phyloP scores from a whole-genome alignment of 2,888 invertebrate genomes.

The Hybos culiciformis region DNA sequence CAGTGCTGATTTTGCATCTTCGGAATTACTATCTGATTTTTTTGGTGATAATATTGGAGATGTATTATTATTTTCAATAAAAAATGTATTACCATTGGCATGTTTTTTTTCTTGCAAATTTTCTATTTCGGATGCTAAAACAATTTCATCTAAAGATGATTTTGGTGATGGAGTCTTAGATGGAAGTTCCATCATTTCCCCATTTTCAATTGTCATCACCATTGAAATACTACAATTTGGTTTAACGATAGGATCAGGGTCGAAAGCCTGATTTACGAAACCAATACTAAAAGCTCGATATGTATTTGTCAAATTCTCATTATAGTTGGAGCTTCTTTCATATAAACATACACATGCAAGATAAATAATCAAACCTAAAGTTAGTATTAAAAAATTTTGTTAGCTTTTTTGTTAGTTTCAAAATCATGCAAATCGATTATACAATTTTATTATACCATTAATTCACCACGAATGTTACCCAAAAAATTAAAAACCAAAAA shows the following conservation, averaged over 20 bases:
- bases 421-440: neutral
- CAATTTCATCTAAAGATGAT: slow-evolving; percentile 24
- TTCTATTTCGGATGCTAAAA: slow-evolving; percentile 24
- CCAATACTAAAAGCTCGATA: neutral
- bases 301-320: neutral
- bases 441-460: neutral
- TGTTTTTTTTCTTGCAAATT: slow-evolving; percentile 25
- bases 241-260: neutral
- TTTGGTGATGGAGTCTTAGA: slow-evolving; percentile 8
- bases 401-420: no score
- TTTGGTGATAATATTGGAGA: slow-evolving; percentile 5
- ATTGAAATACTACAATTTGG: neutral
- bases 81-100: slow-evolving; percentile 26
- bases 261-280: neutral
- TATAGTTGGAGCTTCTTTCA: slow-evolving; percentile 15
- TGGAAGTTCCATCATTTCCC: neutral
- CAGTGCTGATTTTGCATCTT: slow-evolving; percentile 27
- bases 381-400: neutral
- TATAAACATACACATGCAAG: slow-evolving; percentile 28
- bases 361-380: slow-evolving; percentile 27
- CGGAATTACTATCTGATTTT: no score
- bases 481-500: no score
- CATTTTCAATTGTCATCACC: neutral
- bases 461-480: neutral
- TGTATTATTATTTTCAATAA: neutral